phyloP scores from a whole-genome alignment of 1,140 invertebrate species.

The Drosophila carrolli region DNA sequence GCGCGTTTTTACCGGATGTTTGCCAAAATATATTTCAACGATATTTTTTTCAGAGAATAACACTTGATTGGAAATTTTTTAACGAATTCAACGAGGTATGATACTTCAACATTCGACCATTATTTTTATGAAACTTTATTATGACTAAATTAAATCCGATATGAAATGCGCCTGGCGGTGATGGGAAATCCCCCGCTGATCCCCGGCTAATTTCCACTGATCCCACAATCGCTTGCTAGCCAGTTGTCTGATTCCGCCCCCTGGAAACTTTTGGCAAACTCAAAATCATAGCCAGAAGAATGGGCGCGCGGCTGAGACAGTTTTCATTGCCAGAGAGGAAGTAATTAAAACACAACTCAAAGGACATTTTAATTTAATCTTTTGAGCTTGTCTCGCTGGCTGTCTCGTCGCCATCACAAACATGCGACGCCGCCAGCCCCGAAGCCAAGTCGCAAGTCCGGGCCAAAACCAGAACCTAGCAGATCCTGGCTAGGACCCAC shows the following conservation, averaged over 20 bases:
- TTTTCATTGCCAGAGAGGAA: constrained; percentile 67
- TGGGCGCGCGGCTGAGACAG: constrained; percentile 28
- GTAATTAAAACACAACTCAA: constrained; percentile 83
- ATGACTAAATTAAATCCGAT: not conserved
- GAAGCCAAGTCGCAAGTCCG: constrained; percentile 9
- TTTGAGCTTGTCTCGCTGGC: constrained; percentile 80
- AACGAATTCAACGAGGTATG: no score
- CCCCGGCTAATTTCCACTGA: not conserved
- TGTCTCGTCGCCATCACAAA: constrained; percentile 81
- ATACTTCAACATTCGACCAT: no score
- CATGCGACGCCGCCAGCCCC: constrained; percentile 56
- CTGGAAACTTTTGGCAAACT: constrained; percentile 44
- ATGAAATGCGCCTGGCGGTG: not conserved
- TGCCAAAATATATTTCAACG: no score
- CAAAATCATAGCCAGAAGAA: constrained; percentile 19
- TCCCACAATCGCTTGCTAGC: constrained; percentile 5
- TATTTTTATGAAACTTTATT: not conserved
- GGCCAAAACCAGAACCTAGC: constrained; percentile 9
- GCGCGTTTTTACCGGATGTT: no score
- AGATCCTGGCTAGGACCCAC: constrained; percentile 2
- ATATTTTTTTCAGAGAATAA: no score
- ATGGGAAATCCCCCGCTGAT: constrained; percentile 1
- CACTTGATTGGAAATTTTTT: no score
- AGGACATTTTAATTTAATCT: constrained; percentile 83
- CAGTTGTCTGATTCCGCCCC: constrained; percentile 1